These are phyloP conservation scores for Arbacia lixula DNA, from an alignment of 53 echinoderm and acorn worm genomes.

Conservation along the genomic window DNA sequence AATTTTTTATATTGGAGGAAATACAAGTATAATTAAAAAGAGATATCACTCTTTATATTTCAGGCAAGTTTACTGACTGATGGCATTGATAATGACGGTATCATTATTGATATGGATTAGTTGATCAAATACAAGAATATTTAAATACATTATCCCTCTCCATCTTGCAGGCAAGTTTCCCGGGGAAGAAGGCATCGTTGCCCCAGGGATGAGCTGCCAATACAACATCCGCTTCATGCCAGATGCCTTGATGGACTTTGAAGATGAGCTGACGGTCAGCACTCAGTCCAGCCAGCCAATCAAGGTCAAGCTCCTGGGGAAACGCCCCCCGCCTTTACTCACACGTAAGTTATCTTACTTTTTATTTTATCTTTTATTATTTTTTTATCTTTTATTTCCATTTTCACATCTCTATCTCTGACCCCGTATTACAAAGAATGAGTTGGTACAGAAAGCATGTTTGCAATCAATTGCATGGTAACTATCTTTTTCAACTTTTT, in stretches of 20 bases:
- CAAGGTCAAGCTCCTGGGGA: conserved; percentile 77
- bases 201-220: conserved; percentile 99
- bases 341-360: conserved; percentile 69
- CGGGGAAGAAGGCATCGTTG: conserved; percentile 95
- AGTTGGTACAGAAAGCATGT: too few species aligned
- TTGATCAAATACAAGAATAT: too few species aligned
- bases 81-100: too few species aligned
- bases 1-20: too few species aligned
- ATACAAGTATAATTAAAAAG: too few species aligned
- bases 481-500: too few species aligned
- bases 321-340: conserved; percentile 81
- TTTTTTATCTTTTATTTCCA: not conserved
- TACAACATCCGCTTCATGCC: conserved; percentile 98
- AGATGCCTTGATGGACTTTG: conserved; percentile 95
- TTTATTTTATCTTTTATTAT: not conserved
- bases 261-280: conserved; percentile 79
- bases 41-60: too few species aligned
- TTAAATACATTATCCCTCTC: too few species aligned
- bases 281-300: conserved; percentile 91
- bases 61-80: too few species aligned
- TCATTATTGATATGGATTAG: too few species aligned
- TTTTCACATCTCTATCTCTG: not conserved
- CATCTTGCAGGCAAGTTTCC: conserved; percentile 90
- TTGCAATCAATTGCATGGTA: too few species aligned
- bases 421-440: not conserved